Conservation (phyloP, 2,888 invertebrate genomes). For the Cremastobaeus sp. region DNA sequence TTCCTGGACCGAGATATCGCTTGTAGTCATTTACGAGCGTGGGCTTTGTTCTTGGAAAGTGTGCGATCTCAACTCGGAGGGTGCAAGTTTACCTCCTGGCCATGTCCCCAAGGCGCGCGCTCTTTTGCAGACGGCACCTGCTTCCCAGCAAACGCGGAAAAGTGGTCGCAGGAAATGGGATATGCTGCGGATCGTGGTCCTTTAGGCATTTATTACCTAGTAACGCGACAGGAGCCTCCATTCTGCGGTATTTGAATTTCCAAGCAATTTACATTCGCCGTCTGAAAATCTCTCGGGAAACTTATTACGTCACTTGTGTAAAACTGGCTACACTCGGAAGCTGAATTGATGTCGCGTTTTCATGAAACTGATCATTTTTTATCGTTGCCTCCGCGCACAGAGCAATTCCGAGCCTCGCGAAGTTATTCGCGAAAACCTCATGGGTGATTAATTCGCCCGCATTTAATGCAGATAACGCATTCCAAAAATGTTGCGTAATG, state of each 20-base stretch:
- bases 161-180: constrained; percentile 74
- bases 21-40: constrained; percentile 82
- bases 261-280: too few species aligned
- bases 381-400: too few species aligned
- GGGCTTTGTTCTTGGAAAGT: constrained; percentile 80
- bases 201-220: constrained; percentile 80
- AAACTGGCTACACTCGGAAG: too few species aligned
- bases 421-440: too few species aligned
- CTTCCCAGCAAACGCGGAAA: constrained; percentile 78
- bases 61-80: constrained; percentile 74
- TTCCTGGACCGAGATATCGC: constrained; percentile 78
- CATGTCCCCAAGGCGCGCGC: constrained; percentile 79
- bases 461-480: too few species aligned
- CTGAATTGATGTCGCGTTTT: too few species aligned
- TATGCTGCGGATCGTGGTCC: constrained; percentile 72
- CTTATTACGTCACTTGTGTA: too few species aligned
- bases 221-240: constrained; percentile 79
- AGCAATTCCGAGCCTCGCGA: too few species aligned
- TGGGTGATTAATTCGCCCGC: too few species aligned
- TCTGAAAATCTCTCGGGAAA: too few species aligned
- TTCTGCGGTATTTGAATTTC: constrained; percentile 83
- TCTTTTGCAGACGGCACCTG: constrained; percentile 80
- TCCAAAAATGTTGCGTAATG: too few species aligned
- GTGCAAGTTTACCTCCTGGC: constrained; percentile 80
- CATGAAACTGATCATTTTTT: too few species aligned